Evolutionary conservation across 2,888 invertebrate genomes (phyloP), one percentile per base, ranked within the genome.

Genomic region (Muschampia plurimacula): DNA sequence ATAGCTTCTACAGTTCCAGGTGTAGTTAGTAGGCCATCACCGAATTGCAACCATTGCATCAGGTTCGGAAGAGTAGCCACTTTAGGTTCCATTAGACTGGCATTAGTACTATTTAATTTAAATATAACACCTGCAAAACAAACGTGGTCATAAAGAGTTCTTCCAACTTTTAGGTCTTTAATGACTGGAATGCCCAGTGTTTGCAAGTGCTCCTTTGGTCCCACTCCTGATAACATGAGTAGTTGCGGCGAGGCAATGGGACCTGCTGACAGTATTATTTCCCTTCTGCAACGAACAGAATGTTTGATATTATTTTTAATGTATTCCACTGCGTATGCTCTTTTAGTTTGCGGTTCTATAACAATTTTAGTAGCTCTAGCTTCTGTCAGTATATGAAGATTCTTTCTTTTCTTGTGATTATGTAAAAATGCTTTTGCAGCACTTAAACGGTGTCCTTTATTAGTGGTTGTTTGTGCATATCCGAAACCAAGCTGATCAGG

Each of bases 191-290:
- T 95, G 0, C 93, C 94, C 6, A 96, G 88, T 9, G 92, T 88
- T 74, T 94, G 84, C 2, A 96, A 89, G 81, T 96, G 95, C 74
- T 95, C 89, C 74, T 88, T 86, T 0, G 95, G 95, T 0, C 96
- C 96, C 13, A 96, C 85, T 12, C 98, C 98, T 6, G 98, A 98
- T 2, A 99, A 88, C 97, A 99, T 97, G n/a, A 99, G 95, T 15
- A 99, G 85, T 86, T 99, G 98, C 0, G 99, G 98, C 0, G 98
- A 97, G 80, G 97, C 97, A 75, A 99, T 96, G 1, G 98, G 96
- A 0, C 99, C 99, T 0, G 97, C 98, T 10, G 97, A 96, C 28
- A 99, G 83, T 74, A 99, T 97, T 0, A 99, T 96, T 91, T 98
- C 98, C 82, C 97, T 97, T 59, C 95, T 95, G 6, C 97, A 97